These are phyloP conservation scores for Podotricha telesiphe DNA, from an alignment of 2,888 invertebrate genomes.

Conservation along the genomic window DNA sequence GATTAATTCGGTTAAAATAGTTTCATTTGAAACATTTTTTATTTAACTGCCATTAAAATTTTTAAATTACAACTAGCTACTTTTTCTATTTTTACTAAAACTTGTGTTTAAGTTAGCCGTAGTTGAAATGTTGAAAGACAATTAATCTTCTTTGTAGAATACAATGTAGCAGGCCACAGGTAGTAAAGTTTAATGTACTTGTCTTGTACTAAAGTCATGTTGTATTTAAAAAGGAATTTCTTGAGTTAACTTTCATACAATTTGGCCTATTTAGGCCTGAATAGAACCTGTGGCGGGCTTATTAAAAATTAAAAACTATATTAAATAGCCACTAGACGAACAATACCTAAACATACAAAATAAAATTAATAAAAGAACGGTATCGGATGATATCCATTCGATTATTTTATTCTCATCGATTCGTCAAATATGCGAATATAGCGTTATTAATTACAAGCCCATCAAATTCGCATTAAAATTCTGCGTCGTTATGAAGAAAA, in stretches of 20 bases:
- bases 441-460: slow-evolving; percentile 12
- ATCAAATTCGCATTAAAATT: slow-evolving; percentile 31
- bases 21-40: too few relatives aligned
- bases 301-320: too few relatives aligned
- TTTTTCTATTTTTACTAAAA: background rate
- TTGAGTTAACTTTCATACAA: too few relatives aligned
- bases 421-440: background rate
- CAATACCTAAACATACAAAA: too few relatives aligned
- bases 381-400: background rate
- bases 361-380: too few relatives aligned
- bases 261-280: background rate
- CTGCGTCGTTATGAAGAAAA: slow-evolving; percentile 8
- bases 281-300: too few relatives aligned
- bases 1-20: too few relatives aligned
- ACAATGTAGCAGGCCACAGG: background rate
- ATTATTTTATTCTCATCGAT: background rate
- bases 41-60: background rate
- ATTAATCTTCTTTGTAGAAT: background rate
- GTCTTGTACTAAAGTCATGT: background rate
- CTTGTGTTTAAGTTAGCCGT: background rate
- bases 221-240: background rate
- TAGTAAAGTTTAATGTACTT: background rate
- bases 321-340: too few relatives aligned
- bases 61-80: background rate
- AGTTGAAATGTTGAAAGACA: background rate